Evolutionary conservation across 2,113 vertebrate genomes (phyloP), one percentile per base, ranked within the genome.

Genomic region (Etheostoma spectabile): DNA sequence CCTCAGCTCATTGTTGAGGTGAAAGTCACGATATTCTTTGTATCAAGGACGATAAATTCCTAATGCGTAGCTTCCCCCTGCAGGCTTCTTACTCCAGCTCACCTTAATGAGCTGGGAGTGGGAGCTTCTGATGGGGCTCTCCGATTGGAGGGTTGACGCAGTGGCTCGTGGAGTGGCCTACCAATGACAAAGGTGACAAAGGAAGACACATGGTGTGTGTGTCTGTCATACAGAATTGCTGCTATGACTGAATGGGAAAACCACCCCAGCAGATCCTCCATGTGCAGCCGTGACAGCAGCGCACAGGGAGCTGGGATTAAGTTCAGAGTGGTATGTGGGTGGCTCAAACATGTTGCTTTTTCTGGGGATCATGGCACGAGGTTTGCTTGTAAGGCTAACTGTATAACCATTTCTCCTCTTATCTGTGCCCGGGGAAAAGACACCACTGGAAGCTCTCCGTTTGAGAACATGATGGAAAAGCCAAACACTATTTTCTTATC

Each of bases 11-110:
- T 69, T 30, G 69, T 74, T 80, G 82, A 85, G 78, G 80, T 86
- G 90, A 90, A 88, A 93, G 87, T 89, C 88, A 86, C 60, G 59
- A 84, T 89, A 92, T 90, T 68, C 80, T 90, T 81, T 85, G 76
- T 86, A 75, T 87, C 80, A 79, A 82, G 82, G 93, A 77, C 63
- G 69, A 91, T 91, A 89, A 87, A 93, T 93, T 92, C 85, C 85
- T 88, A 86, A 91, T 86, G 84, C 62, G 69, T 77, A 81, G 85
- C 74, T 82, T 83, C 82, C 69, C 79, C 70, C 88, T 76, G 80
- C 71, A 86, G 88, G 81, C 82, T 79, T 84, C 83, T 86, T 82
- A 91, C 71, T 82, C 85, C 45, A 73, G 66, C 82, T 85, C 85
- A 79, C 71, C 86, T 88, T 86, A 87, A 92, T 91, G 89, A 89